phyloP scores from a whole-genome alignment of 2,888 invertebrate species.

The Zaprionus bogoriensis region DNA sequence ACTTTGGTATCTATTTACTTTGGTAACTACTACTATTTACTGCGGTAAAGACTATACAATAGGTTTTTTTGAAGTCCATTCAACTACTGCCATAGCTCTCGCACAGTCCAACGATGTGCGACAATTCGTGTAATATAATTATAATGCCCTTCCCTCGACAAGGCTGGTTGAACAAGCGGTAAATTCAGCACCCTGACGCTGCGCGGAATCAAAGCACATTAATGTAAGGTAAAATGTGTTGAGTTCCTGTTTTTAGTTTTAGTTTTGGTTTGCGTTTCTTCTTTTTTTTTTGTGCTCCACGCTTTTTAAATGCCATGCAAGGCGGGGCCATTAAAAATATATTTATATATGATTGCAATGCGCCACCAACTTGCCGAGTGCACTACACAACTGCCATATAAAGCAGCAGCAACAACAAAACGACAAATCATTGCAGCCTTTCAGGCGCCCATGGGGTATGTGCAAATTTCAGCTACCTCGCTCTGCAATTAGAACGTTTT shows the following conservation, averaged over 20 bases:
- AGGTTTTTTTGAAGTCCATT: background rate
- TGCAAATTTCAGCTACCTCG: conserved; percentile 25
- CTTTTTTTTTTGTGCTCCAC: background rate
- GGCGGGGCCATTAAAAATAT: conserved; percentile 47
- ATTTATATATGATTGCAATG: conserved; percentile 50
- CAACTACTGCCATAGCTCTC: background rate
- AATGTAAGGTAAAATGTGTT: conserved; percentile 39
- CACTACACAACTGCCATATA: conserved; percentile 54
- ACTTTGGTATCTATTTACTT: too few relatives aligned
- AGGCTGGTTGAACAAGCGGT: conserved; percentile 8
- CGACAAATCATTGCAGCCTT: conserved; percentile 45
- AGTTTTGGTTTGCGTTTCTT: conserved; percentile 1
- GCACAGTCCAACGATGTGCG: background rate
- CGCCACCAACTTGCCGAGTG: conserved; percentile 63
- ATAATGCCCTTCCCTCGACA: background rate
- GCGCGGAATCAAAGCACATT: conserved; percentile 55
- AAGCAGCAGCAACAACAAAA: conserved; percentile 31
- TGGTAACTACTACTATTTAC: too few relatives aligned
- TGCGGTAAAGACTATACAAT: too few relatives aligned
- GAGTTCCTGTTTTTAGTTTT: background rate
- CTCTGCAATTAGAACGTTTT: conserved; percentile 32
- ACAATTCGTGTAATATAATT: background rate
- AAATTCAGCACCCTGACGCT: conserved; percentile 26
- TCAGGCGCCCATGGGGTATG: conserved; percentile 28
- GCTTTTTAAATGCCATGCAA: conserved; percentile 37